Conservation (phyloP, 2,113 vertebrate genomes). For the Sinocyclocheilus rhinocerous region DNA sequence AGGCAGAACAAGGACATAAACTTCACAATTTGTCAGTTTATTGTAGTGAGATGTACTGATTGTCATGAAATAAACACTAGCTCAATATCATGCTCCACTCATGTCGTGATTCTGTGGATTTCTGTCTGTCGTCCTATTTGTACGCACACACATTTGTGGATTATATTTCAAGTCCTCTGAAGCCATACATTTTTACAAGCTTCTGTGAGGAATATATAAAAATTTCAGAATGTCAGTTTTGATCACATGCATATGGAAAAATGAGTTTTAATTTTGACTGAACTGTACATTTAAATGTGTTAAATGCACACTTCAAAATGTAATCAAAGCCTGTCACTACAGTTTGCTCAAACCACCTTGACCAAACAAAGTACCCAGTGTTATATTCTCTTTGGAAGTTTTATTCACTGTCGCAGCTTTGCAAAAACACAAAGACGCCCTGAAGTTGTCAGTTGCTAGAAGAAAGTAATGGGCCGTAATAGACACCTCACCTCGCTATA, state of each 20-base stretch:
- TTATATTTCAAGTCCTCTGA: background rate
- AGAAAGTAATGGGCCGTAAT: slow-evolving; percentile 39
- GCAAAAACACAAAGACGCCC: slow-evolving; percentile 16
- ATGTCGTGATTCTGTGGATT: background rate
- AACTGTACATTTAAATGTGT: background rate
- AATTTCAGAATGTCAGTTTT: background rate
- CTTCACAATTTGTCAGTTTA: slow-evolving; percentile 24
- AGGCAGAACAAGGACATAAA: slow-evolving; percentile 13
- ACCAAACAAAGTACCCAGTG: background rate
- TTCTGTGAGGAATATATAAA: background rate
- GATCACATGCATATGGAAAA: background rate
- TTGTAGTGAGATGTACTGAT: background rate
- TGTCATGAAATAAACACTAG: background rate
- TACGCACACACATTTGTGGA: too few relatives aligned
- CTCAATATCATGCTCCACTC: background rate
- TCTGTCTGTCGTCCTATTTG: background rate
- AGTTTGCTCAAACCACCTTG: background rate
- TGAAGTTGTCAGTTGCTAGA: slow-evolving; percentile 3
- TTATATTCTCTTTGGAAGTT: slow-evolving; percentile 1
- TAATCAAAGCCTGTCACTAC: background rate
- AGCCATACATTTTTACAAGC: background rate
- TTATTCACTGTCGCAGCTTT: background rate
- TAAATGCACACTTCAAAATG: background rate
- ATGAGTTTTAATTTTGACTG: background rate
- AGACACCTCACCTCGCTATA: slow-evolving; percentile 21